Base-by-base conservation (phyloP, 2,888 invertebrate genomes). In the Chrysodeixis includens region DNA sequence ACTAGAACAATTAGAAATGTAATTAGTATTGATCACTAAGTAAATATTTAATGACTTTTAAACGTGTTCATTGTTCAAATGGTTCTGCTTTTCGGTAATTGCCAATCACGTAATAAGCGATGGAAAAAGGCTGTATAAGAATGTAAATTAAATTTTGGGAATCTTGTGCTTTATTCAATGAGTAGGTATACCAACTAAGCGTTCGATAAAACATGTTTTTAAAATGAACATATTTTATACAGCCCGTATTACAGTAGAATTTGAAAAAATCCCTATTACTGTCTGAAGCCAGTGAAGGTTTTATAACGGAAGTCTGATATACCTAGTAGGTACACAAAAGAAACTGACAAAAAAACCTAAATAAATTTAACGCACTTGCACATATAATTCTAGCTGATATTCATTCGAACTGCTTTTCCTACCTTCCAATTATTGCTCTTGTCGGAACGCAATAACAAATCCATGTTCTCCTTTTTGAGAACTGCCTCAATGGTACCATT, bases 401-500 rank as follows among this genome's bases (percentile, higher is more conserved):
- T 6, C n/a, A 12, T 18, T 20, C 7, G 10, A 10, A 49, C 18
- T 10, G 18, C 61, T 69, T 3, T 9, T 70, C 66, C 68, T 56
- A 82, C 83, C 58, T 76, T 62, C 58, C 69, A 64, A 56, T 71
- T 66, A 30, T 86, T 56, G 72, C 85, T 88, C 66, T 86, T 89
- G 52, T 69, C 55, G 35, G 73, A 66, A 6, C 22, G 53, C 6
- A 77, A 51, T 30, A 81, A 55, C 20, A 61, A 51, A 56, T 94
- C 90, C 53, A 95, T 90, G 14, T 93, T 90, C 0, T 90, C 83
- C 26, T 93, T 89, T 26, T 89, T 91, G 1, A 96, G 85, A 18
- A 97, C 92, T 66, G 93, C 91, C 65, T 93, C 88, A 69, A 97
- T 96, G 76, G 94, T 94, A 30, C 96, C 97, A 75, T 95, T 88